A percentile compares a stretch with the other conserved stretches of the same genome.
Conservation (phyloP, 2,797 vertebrate genomes). For the Forpus xanthops region DNA sequence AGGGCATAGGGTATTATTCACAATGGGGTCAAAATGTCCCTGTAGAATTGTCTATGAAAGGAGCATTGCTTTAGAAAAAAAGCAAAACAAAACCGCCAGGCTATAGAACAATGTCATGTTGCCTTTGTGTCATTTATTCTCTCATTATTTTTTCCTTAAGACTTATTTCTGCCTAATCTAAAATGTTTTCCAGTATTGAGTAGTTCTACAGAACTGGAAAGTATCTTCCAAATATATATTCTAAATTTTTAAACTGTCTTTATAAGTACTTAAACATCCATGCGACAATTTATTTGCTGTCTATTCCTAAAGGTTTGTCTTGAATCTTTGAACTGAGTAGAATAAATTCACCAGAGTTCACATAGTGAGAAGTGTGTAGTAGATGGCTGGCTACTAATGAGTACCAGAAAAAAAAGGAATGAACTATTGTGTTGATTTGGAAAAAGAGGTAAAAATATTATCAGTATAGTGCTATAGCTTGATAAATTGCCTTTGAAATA, state of each 20-base stretch:
- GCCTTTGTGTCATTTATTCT: not conserved
- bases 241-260: not conserved
- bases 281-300: not conserved
- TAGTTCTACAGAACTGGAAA: not conserved
- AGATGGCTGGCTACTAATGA: not conserved
- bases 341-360: not conserved
- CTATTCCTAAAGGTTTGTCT: not conserved
- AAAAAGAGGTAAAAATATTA: not conserved
- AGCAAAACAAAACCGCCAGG: not conserved
- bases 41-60: not conserved
- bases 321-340: not conserved
- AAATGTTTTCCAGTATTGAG: not conserved
- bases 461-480: not conserved
- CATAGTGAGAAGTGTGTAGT: not conserved
- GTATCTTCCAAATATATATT: conserved; percentile 17
- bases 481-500: not conserved
- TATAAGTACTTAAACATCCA: not conserved
- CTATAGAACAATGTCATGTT: not conserved
- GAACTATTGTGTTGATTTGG: not conserved
- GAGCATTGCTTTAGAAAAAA: not conserved
- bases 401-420: not conserved
- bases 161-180: not conserved
- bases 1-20: not conserved
- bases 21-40: not conserved
- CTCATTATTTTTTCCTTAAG: too few species aligned